A percentile compares a stretch with the other conserved stretches of the same genome.
phyloP scores from a whole-genome alignment of 2,113 vertebrate species.

The Marcusenius ussheri region DNA sequence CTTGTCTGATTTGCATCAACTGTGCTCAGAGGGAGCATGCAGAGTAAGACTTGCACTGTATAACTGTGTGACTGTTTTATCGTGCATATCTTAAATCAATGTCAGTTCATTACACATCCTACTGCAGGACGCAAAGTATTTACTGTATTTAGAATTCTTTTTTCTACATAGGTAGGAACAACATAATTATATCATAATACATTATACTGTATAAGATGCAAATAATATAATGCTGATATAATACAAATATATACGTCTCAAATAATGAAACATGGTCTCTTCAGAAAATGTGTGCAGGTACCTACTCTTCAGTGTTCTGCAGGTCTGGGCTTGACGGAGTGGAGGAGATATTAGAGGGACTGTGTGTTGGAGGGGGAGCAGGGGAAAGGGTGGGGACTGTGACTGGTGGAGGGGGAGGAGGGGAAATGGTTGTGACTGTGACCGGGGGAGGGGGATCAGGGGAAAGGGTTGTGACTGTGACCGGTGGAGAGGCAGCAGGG shows the following conservation, averaged over 20 bases:
- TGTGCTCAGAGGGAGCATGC: not conserved
- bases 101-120: not conserved
- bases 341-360: not conserved
- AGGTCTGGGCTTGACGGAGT: not conserved
- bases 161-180: not conserved
- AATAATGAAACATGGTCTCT: not conserved
- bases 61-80: not conserved
- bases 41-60: not conserved
- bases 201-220: not conserved
- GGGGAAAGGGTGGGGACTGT: not conserved
- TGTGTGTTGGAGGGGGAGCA: not conserved
- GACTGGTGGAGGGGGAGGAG: not conserved
- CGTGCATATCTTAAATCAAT: not conserved
- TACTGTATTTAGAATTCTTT: not conserved
- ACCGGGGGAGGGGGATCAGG: fast-evolving
- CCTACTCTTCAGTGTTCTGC: not conserved
- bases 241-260: not conserved
- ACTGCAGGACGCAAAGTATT: not conserved
- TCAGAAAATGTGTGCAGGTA: not conserved
- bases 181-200: not conserved
- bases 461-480: not conserved
- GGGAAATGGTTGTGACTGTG: too few species aligned
- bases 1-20: not conserved
- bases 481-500: not conserved
- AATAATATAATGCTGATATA: not conserved